A percentile compares a stretch with the other conserved stretches of the same genome.
Conservation (phyloP, 2,797 vertebrate species). For the Poeciliopsis turneri region DNA sequence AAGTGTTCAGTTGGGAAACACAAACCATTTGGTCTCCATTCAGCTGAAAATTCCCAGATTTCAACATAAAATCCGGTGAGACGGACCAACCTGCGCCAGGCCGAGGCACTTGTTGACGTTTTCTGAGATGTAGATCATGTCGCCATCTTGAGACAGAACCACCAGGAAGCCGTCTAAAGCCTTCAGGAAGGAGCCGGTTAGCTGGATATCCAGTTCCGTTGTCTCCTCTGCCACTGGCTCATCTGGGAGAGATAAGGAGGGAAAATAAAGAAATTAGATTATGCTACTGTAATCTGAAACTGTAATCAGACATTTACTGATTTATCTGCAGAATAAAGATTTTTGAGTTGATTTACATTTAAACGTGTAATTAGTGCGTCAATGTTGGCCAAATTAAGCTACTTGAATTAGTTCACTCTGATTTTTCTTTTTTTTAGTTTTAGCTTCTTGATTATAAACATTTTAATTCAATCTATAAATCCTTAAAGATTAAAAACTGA, state of each 20-base stretch:
- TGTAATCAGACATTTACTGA: not conserved
- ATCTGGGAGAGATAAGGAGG: constrained; percentile 68
- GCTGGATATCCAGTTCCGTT: constrained; percentile 89
- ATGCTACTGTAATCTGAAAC: not conserved
- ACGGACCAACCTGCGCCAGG: constrained; percentile 89
- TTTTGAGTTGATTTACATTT: not conserved
- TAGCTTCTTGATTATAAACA: no score
- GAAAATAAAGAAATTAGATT: not conserved
- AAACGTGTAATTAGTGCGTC: not conserved
- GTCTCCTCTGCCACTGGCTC: constrained; percentile 78
- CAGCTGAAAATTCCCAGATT: not conserved
- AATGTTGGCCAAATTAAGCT: no score
- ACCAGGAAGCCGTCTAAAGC: constrained; percentile 97
- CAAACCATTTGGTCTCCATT: not conserved
- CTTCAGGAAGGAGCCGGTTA: constrained; percentile 94
- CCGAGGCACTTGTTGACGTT: constrained; percentile 98
- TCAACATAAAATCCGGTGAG: constrained; percentile 2
- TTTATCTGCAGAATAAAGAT: constrained; percentile 15
- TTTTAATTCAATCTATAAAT: no score
- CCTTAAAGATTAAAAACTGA: no score
- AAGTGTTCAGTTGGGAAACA: not conserved
- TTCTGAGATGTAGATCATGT: constrained; percentile 97
- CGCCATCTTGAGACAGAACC: constrained; percentile 97
- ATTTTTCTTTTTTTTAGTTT: no score
- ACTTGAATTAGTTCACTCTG: no score